Base-by-base conservation (phyloP, 2,888 invertebrate species). In the Celastrina argiolus region DNA sequence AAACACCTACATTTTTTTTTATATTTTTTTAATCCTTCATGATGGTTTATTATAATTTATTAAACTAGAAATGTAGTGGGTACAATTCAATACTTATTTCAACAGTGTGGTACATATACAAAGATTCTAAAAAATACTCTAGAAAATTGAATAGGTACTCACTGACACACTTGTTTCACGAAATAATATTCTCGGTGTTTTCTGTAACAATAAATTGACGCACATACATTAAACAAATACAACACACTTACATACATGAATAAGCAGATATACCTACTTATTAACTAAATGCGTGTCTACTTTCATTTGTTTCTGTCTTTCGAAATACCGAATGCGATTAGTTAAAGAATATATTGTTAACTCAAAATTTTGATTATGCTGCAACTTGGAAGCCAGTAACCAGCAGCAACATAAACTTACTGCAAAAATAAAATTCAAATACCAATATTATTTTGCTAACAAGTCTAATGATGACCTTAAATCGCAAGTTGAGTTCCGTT, bases 141-240 rank as follows among this genome's bases (percentile, higher is more conserved):
- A 1, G 8, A 14, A 45, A 45, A 45, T 8, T 45, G 16, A 45
- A 42, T 18, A 16, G 8, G 16, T 45, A 45, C 18, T 45, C 8
- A 45, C 18, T 45, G 45, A 18, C 16, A 45, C 18, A 45, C 18
- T 45, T 18, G 18, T 10, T 45, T 16, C 45, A 16, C 18, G 45
- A 45, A 18, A 18, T 45, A 45, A 18, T 18, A 8, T 45, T 18
- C 10, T 16, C 18, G 45, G 18, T 10, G 45, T 45, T 45, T 45
- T 45, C 45, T 45, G 45, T 18, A 51, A 51, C 51, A 51, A 51
- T 51, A 22, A 51, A 22, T 51, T 51, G 51, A 51, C 51, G 51
- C 51, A 14, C 22, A 22, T 51, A 12, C 51, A 51, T 26, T 22
- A 51, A 26, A 22, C 12, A 51, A 51, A 51, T 26, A 51, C 51